These are phyloP conservation scores for Xanthorhoe spadicearia DNA, from an alignment of 2,888 invertebrate species.

Conservation along the genomic window DNA sequence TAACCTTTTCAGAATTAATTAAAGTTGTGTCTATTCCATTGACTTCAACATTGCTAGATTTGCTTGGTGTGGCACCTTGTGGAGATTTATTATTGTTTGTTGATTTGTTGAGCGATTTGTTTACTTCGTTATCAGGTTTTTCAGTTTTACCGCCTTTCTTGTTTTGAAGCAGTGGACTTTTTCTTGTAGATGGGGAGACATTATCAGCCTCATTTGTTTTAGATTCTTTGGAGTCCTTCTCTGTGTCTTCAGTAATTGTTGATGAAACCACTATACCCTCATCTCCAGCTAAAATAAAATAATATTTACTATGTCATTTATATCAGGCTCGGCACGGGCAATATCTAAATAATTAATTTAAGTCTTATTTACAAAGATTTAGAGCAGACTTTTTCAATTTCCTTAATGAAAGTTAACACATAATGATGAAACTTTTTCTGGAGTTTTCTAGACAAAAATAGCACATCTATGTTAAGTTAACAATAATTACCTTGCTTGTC, in stretches of 20 bases:
- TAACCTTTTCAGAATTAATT: conserved; percentile 37
- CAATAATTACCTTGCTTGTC: conserved; percentile 66
- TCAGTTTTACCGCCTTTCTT: conserved; percentile 49
- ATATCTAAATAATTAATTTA: background rate
- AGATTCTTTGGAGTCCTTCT: conserved; percentile 47
- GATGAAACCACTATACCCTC: conserved; percentile 43
- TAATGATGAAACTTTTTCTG: no score
- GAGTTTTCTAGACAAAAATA: no score
- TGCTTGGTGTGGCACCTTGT: background rate
- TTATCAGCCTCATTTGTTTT: conserved; percentile 37
- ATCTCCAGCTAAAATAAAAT: conserved; percentile 4
- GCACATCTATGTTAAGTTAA: background rate
- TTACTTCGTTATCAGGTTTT: conserved; percentile 22
- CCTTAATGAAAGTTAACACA: no score
- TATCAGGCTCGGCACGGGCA: background rate
- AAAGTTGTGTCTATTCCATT: conserved; percentile 5
- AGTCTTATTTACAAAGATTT: no score
- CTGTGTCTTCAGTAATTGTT: conserved; percentile 58
- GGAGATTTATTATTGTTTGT: conserved; percentile 7
- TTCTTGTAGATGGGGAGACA: conserved; percentile 42
- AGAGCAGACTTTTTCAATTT: no score
- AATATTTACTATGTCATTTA: background rate
- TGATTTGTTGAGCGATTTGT: conserved; percentile 17
- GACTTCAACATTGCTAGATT: conserved; percentile 1
- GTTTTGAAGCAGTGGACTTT: conserved; percentile 51